These are phyloP conservation scores for Jacana jacana DNA, from an alignment of 2,113 vertebrate genomes.

Conservation along the genomic window DNA sequence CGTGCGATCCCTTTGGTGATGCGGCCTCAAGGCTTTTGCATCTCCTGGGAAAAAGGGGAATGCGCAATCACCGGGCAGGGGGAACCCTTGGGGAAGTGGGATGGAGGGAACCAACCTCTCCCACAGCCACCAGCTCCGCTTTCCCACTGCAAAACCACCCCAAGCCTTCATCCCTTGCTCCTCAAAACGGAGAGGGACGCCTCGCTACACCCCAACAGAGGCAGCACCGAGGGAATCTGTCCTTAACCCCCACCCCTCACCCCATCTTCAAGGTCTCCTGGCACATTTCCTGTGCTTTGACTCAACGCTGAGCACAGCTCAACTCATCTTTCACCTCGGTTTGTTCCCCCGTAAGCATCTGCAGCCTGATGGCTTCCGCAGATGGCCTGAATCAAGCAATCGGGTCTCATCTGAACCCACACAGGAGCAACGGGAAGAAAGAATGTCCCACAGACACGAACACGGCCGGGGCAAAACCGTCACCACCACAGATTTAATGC, in stretches of 20 bases:
- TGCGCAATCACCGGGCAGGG: fast-evolving
- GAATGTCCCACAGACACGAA: not conserved
- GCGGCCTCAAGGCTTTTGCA: not conserved
- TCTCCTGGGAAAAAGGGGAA: not conserved
- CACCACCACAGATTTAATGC: fast-evolving
- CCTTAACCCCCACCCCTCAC: not conserved
- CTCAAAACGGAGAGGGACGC: not conserved
- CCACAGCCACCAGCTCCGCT: not conserved
- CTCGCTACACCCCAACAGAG: fast-evolving
- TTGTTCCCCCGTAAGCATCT: not conserved
- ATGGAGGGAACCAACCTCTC: fast-evolving
- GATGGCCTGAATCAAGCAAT: not conserved
- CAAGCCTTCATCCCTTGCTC: fast-evolving
- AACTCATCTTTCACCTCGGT: not conserved
- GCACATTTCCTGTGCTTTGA: conserved; percentile 4
- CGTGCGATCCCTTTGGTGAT: fast-evolving
- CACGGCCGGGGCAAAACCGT: not conserved
- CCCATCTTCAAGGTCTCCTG: not conserved
- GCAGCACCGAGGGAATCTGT: not conserved
- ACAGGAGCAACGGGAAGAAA: not conserved
- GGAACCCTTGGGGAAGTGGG: not conserved
- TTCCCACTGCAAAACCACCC: not conserved
- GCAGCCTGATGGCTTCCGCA: conserved; percentile 38
- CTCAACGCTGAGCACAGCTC: not conserved
- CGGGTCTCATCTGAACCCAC: not conserved